Base-by-base conservation (phyloP, 92 coral and sea anemone genomes). In the Parazoanthus darwini region DNA sequence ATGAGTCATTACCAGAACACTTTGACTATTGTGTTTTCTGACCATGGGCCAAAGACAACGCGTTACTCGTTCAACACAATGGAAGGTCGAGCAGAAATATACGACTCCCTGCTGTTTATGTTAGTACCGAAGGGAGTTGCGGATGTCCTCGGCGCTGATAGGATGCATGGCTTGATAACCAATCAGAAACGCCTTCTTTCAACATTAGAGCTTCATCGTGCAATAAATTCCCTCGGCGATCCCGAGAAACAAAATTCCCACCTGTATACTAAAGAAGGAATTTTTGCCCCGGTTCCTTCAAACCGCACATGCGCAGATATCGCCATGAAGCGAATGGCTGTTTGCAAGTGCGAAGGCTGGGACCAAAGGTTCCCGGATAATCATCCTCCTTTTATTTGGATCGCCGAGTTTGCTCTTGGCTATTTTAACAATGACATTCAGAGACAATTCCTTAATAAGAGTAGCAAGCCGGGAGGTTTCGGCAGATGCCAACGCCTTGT, bases 41-140 rank as follows among this genome's bases (percentile, higher is more conserved):
- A 94, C 83, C 99, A 96, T 83, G 99, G 99, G 11, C 99, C 99
- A 11, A 95, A 96, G 89, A 95, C 95, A 26, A 95, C 99, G 16
- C 83, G 90, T 7, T 93, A 91, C 81, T 95, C 99, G 16, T 93
- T 95, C 39, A 83, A 93, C 33, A 91, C 94, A 33, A 94, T 95
- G 94, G 93, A 92, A 66, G 99, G 99, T n/a, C 90, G 98, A 84
- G 90, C 95, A 20, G 99, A 96, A 79, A 92, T 92, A 7, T 96
- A 96, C 87, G 99, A 96, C 82, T 91, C 99, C 6, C 84, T 95
- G 44, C 86, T 96, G 25, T 96, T 94, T 68, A 91, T 90, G 86
- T 87, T 96, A 23, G 92, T 96, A 22, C 96, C 99, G 1, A 85
- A 92, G 65, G 93, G 88, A 39, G 93, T 95, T 25, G 94, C 96